Percentiles rank a stretch among this genome's conserved stretches.
Conservation (phyloP, 2,113 vertebrate genomes). For the Microtus pennsylvanicus region DNA sequence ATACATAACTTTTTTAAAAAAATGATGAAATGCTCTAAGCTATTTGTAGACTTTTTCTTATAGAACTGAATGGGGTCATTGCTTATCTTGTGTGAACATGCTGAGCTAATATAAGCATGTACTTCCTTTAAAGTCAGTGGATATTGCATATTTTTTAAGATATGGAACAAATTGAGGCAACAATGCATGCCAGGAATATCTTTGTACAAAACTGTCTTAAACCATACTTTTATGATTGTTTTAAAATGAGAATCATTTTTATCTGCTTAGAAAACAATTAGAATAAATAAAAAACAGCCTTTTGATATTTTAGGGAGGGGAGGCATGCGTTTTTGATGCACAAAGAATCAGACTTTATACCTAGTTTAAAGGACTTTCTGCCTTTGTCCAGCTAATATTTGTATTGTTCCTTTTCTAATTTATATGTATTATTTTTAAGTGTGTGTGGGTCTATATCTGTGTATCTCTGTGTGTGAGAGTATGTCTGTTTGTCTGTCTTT, state of each 20-base stretch:
- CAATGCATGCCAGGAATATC: constrained; percentile 14
- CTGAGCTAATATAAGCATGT: background rate
- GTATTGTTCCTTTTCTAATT: background rate
- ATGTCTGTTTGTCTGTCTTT: background rate
- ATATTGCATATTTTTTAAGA: constrained; percentile 18
- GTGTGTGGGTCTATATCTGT: too few species aligned
- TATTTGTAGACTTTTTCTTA: background rate
- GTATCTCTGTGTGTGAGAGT: too few species aligned
- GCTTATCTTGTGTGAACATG: constrained; percentile 48
- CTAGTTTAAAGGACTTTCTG: background rate
- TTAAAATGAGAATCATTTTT: constrained; percentile 48
- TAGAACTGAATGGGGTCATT: constrained; percentile 36
- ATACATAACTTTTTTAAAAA: background rate
- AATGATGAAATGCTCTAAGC: background rate
- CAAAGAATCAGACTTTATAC: background rate
- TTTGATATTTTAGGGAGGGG: background rate
- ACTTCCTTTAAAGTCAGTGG: constrained; percentile 38
- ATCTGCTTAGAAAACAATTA: background rate
- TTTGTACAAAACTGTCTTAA: constrained; percentile 39
- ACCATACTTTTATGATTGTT: constrained; percentile 33
- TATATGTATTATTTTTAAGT: too few species aligned
- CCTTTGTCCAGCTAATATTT: background rate
- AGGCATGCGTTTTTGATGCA: background rate
- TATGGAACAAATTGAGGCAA: background rate
- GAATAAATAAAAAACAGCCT: constrained; percentile 7